These are phyloP conservation scores for Proales similis DNA, from an alignment of 1,140 invertebrate genomes.

Conservation along the genomic window DNA sequence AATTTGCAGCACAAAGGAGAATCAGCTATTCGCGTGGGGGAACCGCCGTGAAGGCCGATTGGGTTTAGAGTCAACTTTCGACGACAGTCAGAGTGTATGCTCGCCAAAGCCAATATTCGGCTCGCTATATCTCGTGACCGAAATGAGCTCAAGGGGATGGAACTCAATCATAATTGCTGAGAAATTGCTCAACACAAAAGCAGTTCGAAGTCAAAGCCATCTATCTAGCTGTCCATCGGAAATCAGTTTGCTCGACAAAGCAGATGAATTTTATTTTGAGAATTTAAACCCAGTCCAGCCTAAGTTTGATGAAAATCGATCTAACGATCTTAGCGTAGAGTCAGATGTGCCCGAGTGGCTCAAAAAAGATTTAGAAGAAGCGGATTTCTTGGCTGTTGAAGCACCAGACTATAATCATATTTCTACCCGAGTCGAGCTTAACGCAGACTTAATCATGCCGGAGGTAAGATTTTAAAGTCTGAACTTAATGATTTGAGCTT, in stretches of 20 bases:
- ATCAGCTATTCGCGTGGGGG: conserved; percentile 51
- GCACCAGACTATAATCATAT: conserved; percentile 6
- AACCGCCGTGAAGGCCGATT: conserved; percentile 49
- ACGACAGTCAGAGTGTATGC: conserved; percentile 40
- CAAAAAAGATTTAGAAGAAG: conserved; percentile 34
- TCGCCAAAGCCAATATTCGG: conserved; percentile 50
- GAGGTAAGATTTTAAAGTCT: not conserved
- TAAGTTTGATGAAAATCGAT: not conserved
- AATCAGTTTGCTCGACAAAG: not conserved
- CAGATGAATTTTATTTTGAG: not conserved
- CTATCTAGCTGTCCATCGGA: not conserved
- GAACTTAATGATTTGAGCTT: no score
- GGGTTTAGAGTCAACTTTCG: conserved; percentile 41
- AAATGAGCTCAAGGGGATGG: conserved; percentile 45
- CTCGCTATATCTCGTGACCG: conserved; percentile 47
- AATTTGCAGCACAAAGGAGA: conserved; percentile 58
- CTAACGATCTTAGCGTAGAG: not conserved
- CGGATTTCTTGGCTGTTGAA: conserved; percentile 20
- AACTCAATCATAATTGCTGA: conserved; percentile 50
- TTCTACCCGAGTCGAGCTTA: conserved; percentile 3
- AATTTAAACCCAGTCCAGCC: not conserved
- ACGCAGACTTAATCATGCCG: not conserved
- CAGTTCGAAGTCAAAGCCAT: conserved; percentile 8
- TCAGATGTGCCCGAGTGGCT: conserved; percentile 22
- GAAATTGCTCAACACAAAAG: conserved; percentile 7